These are phyloP conservation scores for Pecten maximus DNA, from an alignment of 2,888 invertebrate genomes.

Conservation along the genomic window DNA sequence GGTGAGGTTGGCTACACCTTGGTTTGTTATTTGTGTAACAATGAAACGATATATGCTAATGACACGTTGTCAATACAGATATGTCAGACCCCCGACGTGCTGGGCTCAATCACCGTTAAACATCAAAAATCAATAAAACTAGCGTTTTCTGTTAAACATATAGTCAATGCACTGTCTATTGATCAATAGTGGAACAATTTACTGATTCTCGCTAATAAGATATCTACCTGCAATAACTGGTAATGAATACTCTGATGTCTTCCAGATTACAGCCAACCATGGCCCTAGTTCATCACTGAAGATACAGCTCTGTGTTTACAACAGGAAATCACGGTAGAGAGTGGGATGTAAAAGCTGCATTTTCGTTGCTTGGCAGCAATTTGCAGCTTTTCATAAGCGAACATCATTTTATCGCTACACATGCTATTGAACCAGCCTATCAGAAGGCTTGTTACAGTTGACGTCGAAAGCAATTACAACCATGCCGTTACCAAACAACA, in stretches of 20 bases:
- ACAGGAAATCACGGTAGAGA: background rate
- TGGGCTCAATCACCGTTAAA: background rate
- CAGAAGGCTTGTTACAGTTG: constrained; percentile 35
- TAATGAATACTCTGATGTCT: background rate
- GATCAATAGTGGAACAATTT: background rate
- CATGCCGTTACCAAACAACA: constrained; percentile 56
- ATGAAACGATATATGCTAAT: background rate
- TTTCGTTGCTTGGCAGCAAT: constrained; percentile 34
- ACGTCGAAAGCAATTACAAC: constrained; percentile 47
- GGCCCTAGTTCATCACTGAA: background rate
- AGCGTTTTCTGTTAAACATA: background rate
- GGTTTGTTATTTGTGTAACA: constrained; percentile 7
- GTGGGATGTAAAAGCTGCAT: constrained; percentile 1
- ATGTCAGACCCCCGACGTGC: background rate
- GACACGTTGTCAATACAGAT: background rate
- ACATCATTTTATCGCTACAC: constrained; percentile 13
- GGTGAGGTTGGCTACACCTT: background rate
- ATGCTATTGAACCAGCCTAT: constrained; percentile 16
- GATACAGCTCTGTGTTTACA: background rate
- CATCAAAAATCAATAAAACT: constrained; percentile 22
- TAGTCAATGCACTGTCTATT: background rate
- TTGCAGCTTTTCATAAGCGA: constrained; percentile 29
- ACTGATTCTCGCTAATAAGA: background rate
- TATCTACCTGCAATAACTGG: background rate
- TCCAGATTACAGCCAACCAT: background rate